These are phyloP conservation scores for Nemotelus nigrinus DNA, from an alignment of 2,888 invertebrate genomes.

Conservation along the genomic window DNA sequence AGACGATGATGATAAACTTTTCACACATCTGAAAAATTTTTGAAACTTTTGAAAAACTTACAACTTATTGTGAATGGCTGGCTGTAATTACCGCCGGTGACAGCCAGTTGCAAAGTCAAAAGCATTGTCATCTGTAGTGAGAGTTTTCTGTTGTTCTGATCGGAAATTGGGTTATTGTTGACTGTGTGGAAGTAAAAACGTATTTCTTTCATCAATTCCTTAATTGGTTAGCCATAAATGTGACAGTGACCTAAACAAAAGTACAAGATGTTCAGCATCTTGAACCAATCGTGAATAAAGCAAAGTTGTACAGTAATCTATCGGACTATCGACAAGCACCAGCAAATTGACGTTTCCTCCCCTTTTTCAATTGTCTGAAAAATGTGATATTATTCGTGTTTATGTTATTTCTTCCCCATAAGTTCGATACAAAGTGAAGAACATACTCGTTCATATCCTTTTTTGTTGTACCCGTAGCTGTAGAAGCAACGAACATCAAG, in stretches of 20 bases:
- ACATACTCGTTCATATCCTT: not conserved
- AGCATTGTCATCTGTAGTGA: conserved; percentile 35
- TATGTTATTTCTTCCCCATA: conserved; percentile 10
- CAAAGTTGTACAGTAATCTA: not conserved
- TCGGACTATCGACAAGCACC: not conserved
- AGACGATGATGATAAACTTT: too few species aligned
- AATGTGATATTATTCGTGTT: conserved; percentile 37
- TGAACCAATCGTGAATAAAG: too few species aligned
- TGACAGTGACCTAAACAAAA: too few species aligned
- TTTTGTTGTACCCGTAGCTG: conserved; percentile 1
- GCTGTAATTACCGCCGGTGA: not conserved
- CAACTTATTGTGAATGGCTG: too few species aligned
- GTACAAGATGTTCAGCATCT: too few species aligned
- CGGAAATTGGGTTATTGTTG: not conserved
- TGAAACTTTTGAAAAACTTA: too few species aligned
- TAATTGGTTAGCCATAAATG: too few species aligned
- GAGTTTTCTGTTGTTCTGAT: conserved; percentile 35
- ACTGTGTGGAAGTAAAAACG: conserved; percentile 9
- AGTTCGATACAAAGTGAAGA: not conserved
- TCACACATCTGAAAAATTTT: too few species aligned
- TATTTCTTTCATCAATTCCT: not conserved
- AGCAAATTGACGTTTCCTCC: conserved; percentile 42
- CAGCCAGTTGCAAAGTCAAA: not conserved
- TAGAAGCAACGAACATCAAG: not conserved
- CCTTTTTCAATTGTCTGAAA: conserved; percentile 41